A percentile compares a stretch with the other conserved stretches of the same genome.
These are phyloP conservation scores for Trachymyrmex septentrionalis DNA, from an alignment of 1,140 invertebrate species.

Conservation along the genomic window DNA sequence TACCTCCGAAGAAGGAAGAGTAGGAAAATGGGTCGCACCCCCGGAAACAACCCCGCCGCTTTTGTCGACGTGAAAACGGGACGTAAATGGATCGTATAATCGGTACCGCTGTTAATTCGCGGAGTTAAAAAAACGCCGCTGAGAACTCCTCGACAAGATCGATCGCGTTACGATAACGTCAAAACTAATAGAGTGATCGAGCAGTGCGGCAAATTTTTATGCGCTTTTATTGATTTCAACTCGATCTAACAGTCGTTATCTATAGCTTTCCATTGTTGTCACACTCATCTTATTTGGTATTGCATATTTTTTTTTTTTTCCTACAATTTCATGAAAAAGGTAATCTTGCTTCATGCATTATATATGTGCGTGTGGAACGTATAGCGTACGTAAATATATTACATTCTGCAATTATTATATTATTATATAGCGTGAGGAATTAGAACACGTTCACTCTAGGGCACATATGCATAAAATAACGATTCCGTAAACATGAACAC, in stretches of 20 bases:
- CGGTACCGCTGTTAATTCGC: constrained; percentile 72
- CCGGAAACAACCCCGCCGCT: constrained; percentile 53
- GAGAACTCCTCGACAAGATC: constrained; percentile 43
- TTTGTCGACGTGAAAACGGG: constrained; percentile 51
- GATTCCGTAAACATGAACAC: constrained; percentile 1
- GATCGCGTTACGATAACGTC: constrained; percentile 56
- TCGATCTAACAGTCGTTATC: constrained; percentile 8
- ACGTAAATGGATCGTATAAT: constrained; percentile 75
- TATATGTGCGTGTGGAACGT: not conserved
- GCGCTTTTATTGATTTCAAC: constrained; percentile 8
- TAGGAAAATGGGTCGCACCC: constrained; percentile 64
- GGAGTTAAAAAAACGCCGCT: constrained; percentile 58
- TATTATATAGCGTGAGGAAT: constrained; percentile 14
- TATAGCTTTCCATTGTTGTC: not conserved
- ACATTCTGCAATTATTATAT: constrained; percentile 38
- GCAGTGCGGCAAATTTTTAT: constrained; percentile 37
- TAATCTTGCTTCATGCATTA: not conserved
- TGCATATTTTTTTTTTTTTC: not conserved
- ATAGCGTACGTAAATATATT: not conserved
- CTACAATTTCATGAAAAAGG: not conserved
- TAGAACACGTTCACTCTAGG: not conserved
- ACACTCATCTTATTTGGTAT: not conserved
- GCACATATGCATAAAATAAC: constrained; percentile 9
- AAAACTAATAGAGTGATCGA: constrained; percentile 55
- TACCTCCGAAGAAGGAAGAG: constrained; percentile 59